Evolutionary conservation across 2,113 vertebrate genomes (phyloP).

Genomic region (Strix aluco): DNA sequence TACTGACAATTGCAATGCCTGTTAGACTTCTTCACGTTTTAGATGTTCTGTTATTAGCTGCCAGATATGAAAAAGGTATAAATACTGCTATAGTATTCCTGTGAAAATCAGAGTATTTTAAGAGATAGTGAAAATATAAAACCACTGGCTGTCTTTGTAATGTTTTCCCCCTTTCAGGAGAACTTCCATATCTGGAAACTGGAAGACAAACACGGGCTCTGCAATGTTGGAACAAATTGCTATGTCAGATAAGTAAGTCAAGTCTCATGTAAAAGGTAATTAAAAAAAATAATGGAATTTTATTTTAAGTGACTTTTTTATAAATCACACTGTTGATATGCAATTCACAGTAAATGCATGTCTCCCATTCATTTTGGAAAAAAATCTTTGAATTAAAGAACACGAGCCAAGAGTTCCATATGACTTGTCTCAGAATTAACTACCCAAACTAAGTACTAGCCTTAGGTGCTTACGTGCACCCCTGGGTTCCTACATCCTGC

Average conservation of each 20-base stretch:
- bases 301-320: not conserved
- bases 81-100: not conserved
- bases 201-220: slow-evolving; percentile 98
- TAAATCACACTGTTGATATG: not conserved
- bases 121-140: not conserved
- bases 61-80: not conserved
- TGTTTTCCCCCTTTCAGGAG: slow-evolving; percentile 80
- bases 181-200: slow-evolving; percentile 98
- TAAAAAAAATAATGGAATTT: not conserved
- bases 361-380: not conserved
- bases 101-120: not conserved
- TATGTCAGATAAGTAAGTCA: slow-evolving; percentile 96
- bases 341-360: not conserved
- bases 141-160: slow-evolving; percentile 19
- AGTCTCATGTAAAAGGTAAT: slow-evolving; percentile 26
- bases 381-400: not conserved
- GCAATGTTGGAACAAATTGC: slow-evolving; percentile 99
- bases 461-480: accelerated
- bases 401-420: not conserved
- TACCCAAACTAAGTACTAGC: not conserved
- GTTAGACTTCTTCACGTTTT: accelerated
- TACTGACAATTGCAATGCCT: not conserved
- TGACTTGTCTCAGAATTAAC: not conserved
- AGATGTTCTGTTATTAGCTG: not conserved
- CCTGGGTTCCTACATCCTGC: not conserved